These are phyloP conservation scores for Ammodramus savannarum DNA, from an alignment of 2,113 vertebrate species.

Conservation along the genomic window DNA sequence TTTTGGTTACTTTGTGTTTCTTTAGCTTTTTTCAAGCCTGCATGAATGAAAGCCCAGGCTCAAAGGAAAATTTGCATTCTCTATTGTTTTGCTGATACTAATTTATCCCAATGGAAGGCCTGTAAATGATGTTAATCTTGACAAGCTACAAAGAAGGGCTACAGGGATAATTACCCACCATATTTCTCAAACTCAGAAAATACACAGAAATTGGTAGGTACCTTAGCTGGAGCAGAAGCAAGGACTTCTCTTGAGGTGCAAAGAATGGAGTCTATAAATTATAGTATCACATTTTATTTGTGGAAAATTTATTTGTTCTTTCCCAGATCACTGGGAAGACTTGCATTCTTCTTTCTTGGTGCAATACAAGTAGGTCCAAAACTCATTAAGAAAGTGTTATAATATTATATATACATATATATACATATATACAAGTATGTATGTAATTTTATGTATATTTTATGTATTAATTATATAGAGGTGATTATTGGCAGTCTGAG, in stretches of 20 bases:
- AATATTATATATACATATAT: not conserved
- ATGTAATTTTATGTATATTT: not conserved
- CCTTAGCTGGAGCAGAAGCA: not conserved
- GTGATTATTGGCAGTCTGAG: not conserved
- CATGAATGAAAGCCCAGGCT: not conserved
- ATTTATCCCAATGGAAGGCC: not conserved
- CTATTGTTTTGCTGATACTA: not conserved
- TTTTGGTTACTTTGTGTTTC: not conserved
- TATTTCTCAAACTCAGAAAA: not conserved
- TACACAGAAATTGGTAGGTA: not conserved
- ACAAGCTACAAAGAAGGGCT: not conserved
- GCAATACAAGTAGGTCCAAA: not conserved
- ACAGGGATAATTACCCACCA: not conserved
- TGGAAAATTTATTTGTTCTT: not conserved
- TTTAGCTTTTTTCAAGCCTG: not conserved
- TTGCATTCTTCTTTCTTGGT: not conserved
- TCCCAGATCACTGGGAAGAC: not conserved
- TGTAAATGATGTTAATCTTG: not conserved
- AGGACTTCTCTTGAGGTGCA: not conserved
- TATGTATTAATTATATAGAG: not conserved
- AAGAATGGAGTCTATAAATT: not conserved
- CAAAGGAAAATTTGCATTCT: not conserved
- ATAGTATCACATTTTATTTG: not conserved
- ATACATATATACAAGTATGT: not conserved
- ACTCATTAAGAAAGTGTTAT: not conserved